Percentiles rank a stretch among this genome's conserved stretches.
Evolutionary conservation across 2,113 vertebrate species (phyloP).

Genomic region (Panthera tigris): DNA sequence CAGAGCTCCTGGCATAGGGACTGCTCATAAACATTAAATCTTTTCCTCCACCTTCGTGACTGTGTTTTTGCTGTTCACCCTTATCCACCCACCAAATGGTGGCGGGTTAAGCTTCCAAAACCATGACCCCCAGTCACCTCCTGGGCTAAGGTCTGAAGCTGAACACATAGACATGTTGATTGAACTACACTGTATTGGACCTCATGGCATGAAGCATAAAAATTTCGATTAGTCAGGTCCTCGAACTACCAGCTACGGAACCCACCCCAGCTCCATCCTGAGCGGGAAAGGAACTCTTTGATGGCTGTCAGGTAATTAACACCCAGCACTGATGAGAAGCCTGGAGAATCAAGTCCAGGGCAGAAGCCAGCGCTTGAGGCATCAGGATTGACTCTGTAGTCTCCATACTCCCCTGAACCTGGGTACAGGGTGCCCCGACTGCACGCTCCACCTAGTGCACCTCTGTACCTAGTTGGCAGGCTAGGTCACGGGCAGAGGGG

Average conservation of each 20-base stretch:
- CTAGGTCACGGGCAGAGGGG: background rate
- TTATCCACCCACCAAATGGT: background rate
- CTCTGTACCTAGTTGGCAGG: background rate
- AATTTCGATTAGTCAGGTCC: background rate
- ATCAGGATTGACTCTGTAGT: background rate
- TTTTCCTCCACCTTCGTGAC: background rate
- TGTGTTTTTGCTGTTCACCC: background rate
- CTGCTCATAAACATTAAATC: background rate
- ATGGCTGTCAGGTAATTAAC: background rate
- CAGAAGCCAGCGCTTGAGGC: background rate
- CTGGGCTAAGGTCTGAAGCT: background rate
- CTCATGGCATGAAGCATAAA: background rate
- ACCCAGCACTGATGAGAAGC: background rate
- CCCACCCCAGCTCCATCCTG: background rate
- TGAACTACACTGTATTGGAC: background rate
- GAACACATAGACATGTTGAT: background rate
- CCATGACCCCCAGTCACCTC: no score
- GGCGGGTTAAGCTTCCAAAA: background rate
- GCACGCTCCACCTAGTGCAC: rapidly evolving
- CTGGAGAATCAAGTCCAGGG: background rate
- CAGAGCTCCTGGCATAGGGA: background rate
- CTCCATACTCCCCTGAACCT: background rate
- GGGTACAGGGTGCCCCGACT: background rate
- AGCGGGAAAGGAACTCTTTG: background rate
- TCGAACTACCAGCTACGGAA: background rate